phyloP scores from a whole-genome alignment of 2,888 invertebrate species.

The Tenodera sinensis region DNA sequence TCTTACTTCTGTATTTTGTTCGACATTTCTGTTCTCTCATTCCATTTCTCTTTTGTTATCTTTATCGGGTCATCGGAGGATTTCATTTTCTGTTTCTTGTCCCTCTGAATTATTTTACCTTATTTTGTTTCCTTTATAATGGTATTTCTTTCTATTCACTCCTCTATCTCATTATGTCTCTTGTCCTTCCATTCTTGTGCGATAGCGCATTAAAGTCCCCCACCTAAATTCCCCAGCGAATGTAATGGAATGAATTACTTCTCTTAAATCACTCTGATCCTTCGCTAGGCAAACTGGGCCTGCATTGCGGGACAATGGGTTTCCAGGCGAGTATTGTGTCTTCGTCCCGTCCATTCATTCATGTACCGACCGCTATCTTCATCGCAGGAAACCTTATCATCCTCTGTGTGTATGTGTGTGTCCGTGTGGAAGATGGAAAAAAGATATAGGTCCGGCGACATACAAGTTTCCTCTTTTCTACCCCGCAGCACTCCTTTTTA shows the following conservation, averaged over 20 bases:
- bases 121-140: background rate
- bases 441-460: background rate
- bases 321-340: background rate
- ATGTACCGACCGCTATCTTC: background rate
- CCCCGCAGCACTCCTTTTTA: background rate
- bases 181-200: background rate
- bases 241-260: slow-evolving; percentile 15
- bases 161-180: background rate
- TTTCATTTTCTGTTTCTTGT: background rate
- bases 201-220: background rate
- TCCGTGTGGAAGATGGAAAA: background rate
- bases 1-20: background rate
- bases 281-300: background rate
- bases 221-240: background rate
- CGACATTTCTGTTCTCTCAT: background rate
- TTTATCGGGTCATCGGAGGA: background rate
- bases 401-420: background rate
- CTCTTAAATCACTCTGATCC: slow-evolving; percentile 9
- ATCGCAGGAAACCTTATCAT: background rate
- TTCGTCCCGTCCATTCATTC: background rate
- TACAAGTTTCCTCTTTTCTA: background rate
- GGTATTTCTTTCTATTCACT: background rate
- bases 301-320: slow-evolving; percentile 15
- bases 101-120: background rate
- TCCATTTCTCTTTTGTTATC: background rate